Percentiles rank a stretch among this genome's conserved stretches.
phyloP scores from a whole-genome alignment of 2,888 invertebrate genomes.

The Hirtodrosophila duncani region DNA sequence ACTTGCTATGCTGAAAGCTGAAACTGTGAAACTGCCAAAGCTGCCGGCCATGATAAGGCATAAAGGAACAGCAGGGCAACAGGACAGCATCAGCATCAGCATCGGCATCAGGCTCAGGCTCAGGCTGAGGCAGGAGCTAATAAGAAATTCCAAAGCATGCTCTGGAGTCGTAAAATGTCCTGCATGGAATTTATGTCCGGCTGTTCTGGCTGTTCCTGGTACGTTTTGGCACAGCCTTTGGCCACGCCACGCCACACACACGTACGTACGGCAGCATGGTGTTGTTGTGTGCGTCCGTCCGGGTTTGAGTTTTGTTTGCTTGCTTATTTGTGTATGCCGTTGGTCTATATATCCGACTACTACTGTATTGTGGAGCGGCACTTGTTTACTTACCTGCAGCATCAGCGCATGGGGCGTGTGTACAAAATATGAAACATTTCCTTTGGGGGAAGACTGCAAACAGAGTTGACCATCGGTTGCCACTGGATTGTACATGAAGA shows the following conservation, averaged over 20 bases:
- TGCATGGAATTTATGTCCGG: slow-evolving; percentile 60
- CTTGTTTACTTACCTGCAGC: slow-evolving; percentile 87
- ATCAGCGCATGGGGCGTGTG: slow-evolving; percentile 99
- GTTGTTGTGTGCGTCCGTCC: too few species aligned
- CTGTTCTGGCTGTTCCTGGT: too few species aligned
- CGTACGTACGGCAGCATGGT: too few species aligned
- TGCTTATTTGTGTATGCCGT: background rate
- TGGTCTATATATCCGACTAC: background rate
- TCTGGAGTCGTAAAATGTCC: slow-evolving; percentile 63
- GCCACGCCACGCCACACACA: too few species aligned
- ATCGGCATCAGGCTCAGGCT: background rate
- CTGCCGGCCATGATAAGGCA: slow-evolving; percentile 33
- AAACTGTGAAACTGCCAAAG: too few species aligned
- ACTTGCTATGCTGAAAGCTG: too few species aligned
- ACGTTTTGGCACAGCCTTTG: too few species aligned
- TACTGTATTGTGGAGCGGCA: background rate
- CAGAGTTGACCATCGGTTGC: slow-evolving; percentile 99
- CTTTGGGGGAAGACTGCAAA: slow-evolving; percentile 98
- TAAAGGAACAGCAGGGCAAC: slow-evolving; percentile 11
- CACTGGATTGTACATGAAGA: slow-evolving; percentile 99
- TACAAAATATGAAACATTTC: slow-evolving; percentile 97
- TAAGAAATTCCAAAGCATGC: slow-evolving; percentile 69
- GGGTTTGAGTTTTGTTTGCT: too few species aligned
- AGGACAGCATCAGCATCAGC: background rate
- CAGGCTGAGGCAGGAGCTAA: slow-evolving; percentile 46